Base-by-base conservation (phyloP, 92 coral and sea anemone genomes). In the Parazoanthus swiftii region DNA sequence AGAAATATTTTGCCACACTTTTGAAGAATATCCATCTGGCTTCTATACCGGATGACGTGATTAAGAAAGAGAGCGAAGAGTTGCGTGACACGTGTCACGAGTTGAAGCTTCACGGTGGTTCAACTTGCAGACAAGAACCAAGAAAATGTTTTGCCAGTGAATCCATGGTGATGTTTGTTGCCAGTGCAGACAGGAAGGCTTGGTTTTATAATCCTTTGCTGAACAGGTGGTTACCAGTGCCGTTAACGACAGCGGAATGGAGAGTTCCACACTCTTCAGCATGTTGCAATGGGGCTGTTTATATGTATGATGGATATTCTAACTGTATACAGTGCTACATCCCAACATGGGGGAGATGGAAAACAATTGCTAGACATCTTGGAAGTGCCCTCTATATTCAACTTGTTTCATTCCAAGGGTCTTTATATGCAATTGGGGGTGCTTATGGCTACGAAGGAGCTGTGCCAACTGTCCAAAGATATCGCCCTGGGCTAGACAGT, bases 41-140 rank as follows among this genome's bases (percentile, higher is more conserved):
- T 13, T 79, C 82, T 10, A 25, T 79, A 23, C 25, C 82, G 50
- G 82, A 18, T 37, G 51, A 16, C n/a, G 67, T 79, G n/a, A 29
- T 73, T 15, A 33, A 50, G 9, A 79, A 4, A 21, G 67, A 29
- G 39, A 33, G 20, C 20, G 82, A 79, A 51, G 82, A n/a, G 67
- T 11, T 79, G 36, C 65, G 39, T n/a, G 82, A 79, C 20, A 44
- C 7, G 6, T 46, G 43, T 26, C 37, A 33, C 67, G 25, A 42
- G 11, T 79, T 46, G 67, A 79, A 50, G 37, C 15, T 39, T 42
- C 33, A 20, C 14, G 46, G 26, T 76, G 42, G 23, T 7, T 74
- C 58, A 78, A 73, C 81, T 77, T 78, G 66, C 63, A 79, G 82
- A 79, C 82, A 79, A 54, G 43, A 79, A 33, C 82, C 82, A 33